A percentile compares a stretch with the other conserved stretches of the same genome.
Conservation (phyloP, 2,113 vertebrate genomes). For the Desmodus rotundus region DNA sequence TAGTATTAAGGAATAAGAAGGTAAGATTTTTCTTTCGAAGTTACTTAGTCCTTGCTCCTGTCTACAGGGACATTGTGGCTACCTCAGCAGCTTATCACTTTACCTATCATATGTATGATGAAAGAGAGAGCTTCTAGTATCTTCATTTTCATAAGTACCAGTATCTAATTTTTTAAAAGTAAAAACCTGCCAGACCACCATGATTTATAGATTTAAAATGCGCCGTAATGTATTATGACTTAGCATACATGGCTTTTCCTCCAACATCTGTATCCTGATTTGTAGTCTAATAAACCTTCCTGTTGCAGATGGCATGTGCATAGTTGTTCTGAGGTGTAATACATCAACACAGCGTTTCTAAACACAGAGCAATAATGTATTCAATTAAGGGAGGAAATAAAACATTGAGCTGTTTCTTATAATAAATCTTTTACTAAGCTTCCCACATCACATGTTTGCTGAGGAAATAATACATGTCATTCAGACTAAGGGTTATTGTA, state of each 20-base stretch:
- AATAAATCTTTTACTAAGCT: conserved; percentile 84
- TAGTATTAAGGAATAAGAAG: conserved; percentile 14
- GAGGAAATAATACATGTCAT: conserved; percentile 87
- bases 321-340: conserved; percentile 77
- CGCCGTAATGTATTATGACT: conserved; percentile 69
- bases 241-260: conserved; percentile 67
- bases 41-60: conserved; percentile 47
- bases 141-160: conserved; percentile 65
- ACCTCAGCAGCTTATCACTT: conserved; percentile 15
- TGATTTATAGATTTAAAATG: conserved; percentile 73
- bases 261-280: conserved; percentile 80
- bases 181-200: conserved; percentile 58
- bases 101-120: background rate
- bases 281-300: conserved; percentile 79
- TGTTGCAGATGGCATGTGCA: conserved; percentile 70
- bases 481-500: conserved; percentile 82
- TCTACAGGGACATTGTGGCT: background rate
- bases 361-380: conserved; percentile 84
- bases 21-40: conserved; percentile 61
- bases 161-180: conserved; percentile 59
- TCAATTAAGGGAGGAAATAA: conserved; percentile 84
- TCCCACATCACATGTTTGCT: conserved; percentile 78
- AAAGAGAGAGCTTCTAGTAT: conserved; percentile 49
- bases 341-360: conserved; percentile 79
- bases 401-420: conserved; percentile 76